phyloP scores from a whole-genome alignment of 2,888 invertebrate species.

The Helleia helle region DNA sequence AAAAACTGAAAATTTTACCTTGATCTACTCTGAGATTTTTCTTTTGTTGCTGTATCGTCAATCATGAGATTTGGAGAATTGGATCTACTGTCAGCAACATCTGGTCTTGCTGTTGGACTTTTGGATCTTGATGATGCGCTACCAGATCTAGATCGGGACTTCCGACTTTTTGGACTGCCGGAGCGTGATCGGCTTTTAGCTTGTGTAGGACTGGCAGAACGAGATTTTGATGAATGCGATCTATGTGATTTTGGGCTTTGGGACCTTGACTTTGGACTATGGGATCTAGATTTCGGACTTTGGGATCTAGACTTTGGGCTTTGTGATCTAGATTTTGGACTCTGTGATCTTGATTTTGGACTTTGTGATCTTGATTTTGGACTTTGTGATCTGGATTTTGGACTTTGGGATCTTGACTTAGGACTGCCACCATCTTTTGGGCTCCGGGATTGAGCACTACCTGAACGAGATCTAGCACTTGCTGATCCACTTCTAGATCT shows the following conservation, averaged over 20 bases:
- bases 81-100: conserved; percentile 59
- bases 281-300: conserved; percentile 37
- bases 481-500: conserved; percentile 45
- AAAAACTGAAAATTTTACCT: conserved; percentile 35
- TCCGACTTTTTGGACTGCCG: conserved; percentile 50
- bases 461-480: conserved; percentile 30
- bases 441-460: conserved; percentile 36
- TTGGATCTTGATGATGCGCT: conserved; percentile 48
- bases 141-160: conserved; percentile 37
- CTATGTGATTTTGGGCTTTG: conserved; percentile 35
- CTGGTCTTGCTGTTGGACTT: conserved; percentile 42
- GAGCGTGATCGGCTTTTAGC: too few relatives aligned
- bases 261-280: conserved; percentile 39
- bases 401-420: conserved; percentile 29
- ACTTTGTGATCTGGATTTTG: conserved; percentile 38
- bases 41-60: conserved; percentile 55
- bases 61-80: conserved; percentile 71
- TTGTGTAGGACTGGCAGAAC: conserved; percentile 67
- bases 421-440: conserved; percentile 27
- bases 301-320: conserved; percentile 37
- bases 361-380: conserved; percentile 44
- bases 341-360: conserved; percentile 38
- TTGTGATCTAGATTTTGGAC: conserved; percentile 40
- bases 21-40: conserved; percentile 53
- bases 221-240: conserved; percentile 38